Conservation (phyloP, 2,888 invertebrate genomes). For the Eupithecia abbreviata region DNA sequence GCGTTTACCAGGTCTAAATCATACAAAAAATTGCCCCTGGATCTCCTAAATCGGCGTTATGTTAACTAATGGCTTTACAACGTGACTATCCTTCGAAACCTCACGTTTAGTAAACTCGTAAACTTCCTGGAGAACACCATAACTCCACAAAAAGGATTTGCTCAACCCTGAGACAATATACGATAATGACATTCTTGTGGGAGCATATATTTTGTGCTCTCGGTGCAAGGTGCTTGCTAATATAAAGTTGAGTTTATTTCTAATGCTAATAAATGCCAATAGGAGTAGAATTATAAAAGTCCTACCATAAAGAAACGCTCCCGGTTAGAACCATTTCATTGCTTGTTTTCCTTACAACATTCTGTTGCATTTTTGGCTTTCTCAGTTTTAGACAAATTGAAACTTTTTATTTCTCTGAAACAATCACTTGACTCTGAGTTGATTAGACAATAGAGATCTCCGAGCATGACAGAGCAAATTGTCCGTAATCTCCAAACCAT, state of each 20-base stretch:
- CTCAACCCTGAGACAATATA: conserved; percentile 44
- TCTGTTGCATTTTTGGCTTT: neutral
- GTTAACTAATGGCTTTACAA: conserved; percentile 22
- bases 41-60: conserved; percentile 22
- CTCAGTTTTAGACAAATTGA: neutral
- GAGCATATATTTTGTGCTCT: conserved; percentile 19
- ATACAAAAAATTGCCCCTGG: conserved; percentile 1
- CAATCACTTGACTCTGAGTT: conserved; percentile 9
- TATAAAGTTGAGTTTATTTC: neutral
- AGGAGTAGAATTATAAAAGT: neutral
- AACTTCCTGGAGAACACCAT: conserved; percentile 43
- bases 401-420: neutral
- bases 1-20: neutral
- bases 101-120: conserved; percentile 41
- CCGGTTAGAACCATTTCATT: neutral
- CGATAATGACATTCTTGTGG: conserved; percentile 38
- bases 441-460: conserved; percentile 28
- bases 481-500: conserved; percentile 61
- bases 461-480: conserved; percentile 58
- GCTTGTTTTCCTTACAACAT: neutral
- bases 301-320: neutral
- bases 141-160: conserved; percentile 44
- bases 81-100: conserved; percentile 30
- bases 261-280: neutral
- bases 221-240: conserved; percentile 13